phyloP scores from a whole-genome alignment of 2,888 invertebrate genomes.

The Eustalomyia histrio region DNA sequence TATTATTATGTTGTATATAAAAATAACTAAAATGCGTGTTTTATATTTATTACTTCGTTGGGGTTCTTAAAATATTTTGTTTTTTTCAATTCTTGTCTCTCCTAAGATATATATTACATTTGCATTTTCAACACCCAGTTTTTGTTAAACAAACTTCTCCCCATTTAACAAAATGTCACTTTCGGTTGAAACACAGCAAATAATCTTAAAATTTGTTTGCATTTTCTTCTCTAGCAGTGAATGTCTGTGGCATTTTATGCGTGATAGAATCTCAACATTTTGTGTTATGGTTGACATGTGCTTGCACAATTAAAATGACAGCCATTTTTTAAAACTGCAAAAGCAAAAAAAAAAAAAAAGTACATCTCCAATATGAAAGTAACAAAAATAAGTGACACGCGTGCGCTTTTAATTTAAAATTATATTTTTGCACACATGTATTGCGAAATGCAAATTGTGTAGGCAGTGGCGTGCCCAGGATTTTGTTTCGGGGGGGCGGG shows the following conservation, averaged over 20 bases:
- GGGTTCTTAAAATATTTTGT: slow-evolving; percentile 61
- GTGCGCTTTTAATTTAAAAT: background rate
- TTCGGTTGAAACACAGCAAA: slow-evolving; percentile 28
- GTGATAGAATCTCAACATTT: slow-evolving; percentile 46
- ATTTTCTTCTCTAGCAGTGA: background rate
- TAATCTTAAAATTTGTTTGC: background rate
- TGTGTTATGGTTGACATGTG: slow-evolving; percentile 56
- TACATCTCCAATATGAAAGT: background rate
- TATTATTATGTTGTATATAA: slow-evolving; percentile 18
- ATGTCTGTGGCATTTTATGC: slow-evolving; percentile 3
- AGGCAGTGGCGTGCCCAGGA: too few species aligned
- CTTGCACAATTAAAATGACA: slow-evolving; percentile 60
- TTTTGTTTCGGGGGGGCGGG: too few species aligned
- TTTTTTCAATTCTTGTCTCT: slow-evolving; percentile 22
- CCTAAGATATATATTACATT: slow-evolving; percentile 21
- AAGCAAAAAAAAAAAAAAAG: slow-evolving; percentile 16
- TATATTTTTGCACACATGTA: background rate
- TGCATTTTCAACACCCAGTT: slow-evolving; percentile 29
- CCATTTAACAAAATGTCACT: slow-evolving; percentile 53
- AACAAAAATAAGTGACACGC: slow-evolving; percentile 2
- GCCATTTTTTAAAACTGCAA: slow-evolving; percentile 50
- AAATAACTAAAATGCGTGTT: slow-evolving; percentile 22
- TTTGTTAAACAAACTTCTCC: slow-evolving; percentile 27
- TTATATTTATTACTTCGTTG: slow-evolving; percentile 57
- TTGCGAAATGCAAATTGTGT: background rate